These are phyloP conservation scores for Platysternon megacephalum DNA, from an alignment of 2,113 vertebrate species.

Conservation along the genomic window DNA sequence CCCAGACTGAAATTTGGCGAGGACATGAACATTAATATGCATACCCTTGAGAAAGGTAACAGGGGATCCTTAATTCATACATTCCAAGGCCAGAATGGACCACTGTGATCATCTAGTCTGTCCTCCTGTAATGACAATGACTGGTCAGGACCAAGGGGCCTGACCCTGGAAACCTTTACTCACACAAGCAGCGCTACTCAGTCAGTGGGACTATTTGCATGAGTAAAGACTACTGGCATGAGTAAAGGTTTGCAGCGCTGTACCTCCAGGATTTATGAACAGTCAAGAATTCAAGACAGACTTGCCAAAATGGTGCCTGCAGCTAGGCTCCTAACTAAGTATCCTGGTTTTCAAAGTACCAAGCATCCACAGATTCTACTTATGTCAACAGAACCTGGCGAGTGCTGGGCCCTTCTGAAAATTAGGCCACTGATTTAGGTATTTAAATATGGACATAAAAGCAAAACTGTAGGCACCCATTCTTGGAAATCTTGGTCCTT, in stretches of 20 bases:
- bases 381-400: neutral
- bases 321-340: neutral
- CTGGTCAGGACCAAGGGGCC: neutral
- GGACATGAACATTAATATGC: neutral
- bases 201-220: neutral
- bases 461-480: neutral
- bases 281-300: neutral
- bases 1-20: neutral
- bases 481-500: neutral
- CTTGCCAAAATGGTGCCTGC: neutral
- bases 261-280: neutral
- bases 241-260: neutral
- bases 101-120: neutral
- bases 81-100: neutral
- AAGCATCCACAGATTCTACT: neutral
- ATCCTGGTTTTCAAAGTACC: neutral
- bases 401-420: neutral
- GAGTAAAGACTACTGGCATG: neutral
- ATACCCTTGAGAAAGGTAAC: neutral
- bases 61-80: neutral
- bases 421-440: neutral
- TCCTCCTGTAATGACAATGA: accelerated
- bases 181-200: neutral
- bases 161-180: neutral
- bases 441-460: neutral